Evolutionary conservation across 1,140 invertebrate genomes (phyloP), one percentile per base, ranked within the genome.

Genomic region (Zaprionus vittiger): DNA sequence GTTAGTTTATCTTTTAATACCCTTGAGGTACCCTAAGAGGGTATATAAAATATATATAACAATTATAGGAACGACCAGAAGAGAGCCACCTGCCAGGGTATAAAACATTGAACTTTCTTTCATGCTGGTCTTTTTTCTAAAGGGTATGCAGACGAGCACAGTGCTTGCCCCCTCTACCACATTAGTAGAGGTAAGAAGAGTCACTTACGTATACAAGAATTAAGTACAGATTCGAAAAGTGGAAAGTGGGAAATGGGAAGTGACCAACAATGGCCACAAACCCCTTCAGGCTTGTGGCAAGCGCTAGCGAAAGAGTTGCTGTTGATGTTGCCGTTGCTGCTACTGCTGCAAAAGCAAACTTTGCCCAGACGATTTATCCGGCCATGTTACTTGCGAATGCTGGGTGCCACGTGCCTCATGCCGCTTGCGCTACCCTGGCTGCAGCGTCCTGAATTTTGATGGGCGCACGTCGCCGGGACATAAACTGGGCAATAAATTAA

Each of bases 401-500:
- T 44, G 41, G n/a, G 17, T 17, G 41, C n/a, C 6, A 4, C 12
- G 5, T 14, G 1, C 12, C 12, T 4, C 12, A 31, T 15, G 12
- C 37, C 37, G 12, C 37, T 0, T 15, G 37, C 37, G 14, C 37
- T 28, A 4, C 4, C 37, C 12, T 38, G 14, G 14, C 37, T 38
- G 37, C 41, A 17, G 6, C 41, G 41, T 44, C 3, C 41, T 44
- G 41, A 44, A 44, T 44, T 44, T 44, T 44, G 41, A 44, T 44
- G 41, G 41, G 41, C 41, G 41, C 41, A 44, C 41, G 41, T 44
- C 41, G 41, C n/a, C 41, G 41, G 41, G 41, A 44, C 41, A 44
- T 44, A 44, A 44, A 44, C 41, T 44, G 41, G n/a, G 41, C 41
- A 44, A 44, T 44, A 44, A 44, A 44, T 44, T 44, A 44, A 44